These are phyloP conservation scores for Synaphobranchus kaupii DNA, from an alignment of 2,797 vertebrate genomes.

Conservation along the genomic window DNA sequence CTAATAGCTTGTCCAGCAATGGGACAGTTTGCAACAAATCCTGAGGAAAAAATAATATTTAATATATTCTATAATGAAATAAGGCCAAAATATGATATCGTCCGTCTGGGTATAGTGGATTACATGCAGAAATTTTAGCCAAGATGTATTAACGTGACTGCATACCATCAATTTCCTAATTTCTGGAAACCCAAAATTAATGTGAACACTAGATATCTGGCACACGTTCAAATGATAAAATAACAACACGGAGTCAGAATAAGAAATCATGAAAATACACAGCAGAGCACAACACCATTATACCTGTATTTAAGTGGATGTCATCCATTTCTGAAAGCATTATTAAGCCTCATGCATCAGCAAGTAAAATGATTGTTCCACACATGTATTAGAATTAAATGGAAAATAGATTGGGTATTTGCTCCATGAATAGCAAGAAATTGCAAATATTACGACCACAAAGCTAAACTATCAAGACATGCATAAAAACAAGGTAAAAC, in stretches of 20 bases:
- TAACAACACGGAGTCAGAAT: background rate
- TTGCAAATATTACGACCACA: background rate
- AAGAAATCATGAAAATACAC: background rate
- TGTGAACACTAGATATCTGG: background rate
- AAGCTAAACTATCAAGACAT: background rate
- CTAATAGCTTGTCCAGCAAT: background rate
- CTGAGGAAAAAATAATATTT: background rate
- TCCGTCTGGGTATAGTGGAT: background rate
- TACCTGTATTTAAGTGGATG: background rate
- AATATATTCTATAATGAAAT: background rate
- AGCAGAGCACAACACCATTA: background rate
- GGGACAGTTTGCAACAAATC: background rate
- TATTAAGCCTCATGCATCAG: background rate
- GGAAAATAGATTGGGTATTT: background rate
- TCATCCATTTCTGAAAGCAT: background rate
- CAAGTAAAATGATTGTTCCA: background rate
- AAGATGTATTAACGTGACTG: background rate
- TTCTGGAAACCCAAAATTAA: background rate
- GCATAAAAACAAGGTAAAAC: background rate
- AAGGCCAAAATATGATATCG: background rate
- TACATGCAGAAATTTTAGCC: background rate
- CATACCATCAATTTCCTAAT: background rate
- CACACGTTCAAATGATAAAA: background rate
- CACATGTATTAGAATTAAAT: background rate
- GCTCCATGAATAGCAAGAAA: background rate